A percentile compares a stretch with the other conserved stretches of the same genome.
phyloP scores from a whole-genome alignment of 2,797 vertebrate species.

The Eleutherodactylus coqui region DNA sequence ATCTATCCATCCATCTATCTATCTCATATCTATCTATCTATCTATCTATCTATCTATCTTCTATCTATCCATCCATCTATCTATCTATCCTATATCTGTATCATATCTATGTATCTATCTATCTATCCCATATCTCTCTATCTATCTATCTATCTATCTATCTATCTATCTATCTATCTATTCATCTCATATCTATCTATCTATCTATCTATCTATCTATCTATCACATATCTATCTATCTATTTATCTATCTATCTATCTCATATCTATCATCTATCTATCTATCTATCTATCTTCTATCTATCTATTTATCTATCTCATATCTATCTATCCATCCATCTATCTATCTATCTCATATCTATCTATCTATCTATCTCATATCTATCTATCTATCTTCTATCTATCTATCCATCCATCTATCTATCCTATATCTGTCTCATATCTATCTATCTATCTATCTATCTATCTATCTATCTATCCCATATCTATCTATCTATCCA shows the following conservation, averaged over 20 bases:
- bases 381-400: background rate
- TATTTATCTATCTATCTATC: background rate
- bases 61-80: background rate
- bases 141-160: background rate
- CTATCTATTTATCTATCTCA: background rate
- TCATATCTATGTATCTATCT: background rate
- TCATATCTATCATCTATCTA: background rate
- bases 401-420: background rate
- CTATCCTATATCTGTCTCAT: background rate
- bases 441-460: constrained; percentile 2
- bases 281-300: background rate
- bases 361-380: background rate
- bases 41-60: background rate
- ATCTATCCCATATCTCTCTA: background rate
- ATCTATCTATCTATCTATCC: background rate
- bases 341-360: background rate
- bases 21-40: background rate
- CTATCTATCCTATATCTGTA: no score
- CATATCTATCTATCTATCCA: background rate
- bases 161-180: constrained; percentile 5
- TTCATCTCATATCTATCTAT: background rate
- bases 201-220: constrained; percentile 10
- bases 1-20: background rate
- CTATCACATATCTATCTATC: background rate
- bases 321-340: background rate